Base-by-base conservation (phyloP, 2,888 invertebrate genomes). In the Troglohyphantes excavatus region DNA sequence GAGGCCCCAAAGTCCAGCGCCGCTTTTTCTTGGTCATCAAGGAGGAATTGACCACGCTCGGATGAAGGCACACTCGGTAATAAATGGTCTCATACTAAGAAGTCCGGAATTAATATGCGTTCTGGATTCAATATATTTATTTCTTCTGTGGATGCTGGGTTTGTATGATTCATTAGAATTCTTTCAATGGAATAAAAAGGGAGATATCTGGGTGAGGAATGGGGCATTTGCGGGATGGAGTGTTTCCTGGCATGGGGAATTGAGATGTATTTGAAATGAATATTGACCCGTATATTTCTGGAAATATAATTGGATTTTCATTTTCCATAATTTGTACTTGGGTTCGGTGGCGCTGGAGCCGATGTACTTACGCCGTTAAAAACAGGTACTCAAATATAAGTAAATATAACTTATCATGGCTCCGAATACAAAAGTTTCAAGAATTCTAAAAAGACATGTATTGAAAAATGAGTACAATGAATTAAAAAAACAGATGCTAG, bases 61-160 rank as follows among this genome's bases (percentile, higher is more conserved):
- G 39, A 53, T 23, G 17, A 21, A 61, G 39, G 39, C 78, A 68
- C 73, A 85, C 67, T 76, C 78, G 79, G 53, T 79, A 70, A 70
- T 79, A 68, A 33, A 65, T 39, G 85, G 70, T 70, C 72, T 61
- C 26, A 63, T 46, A 19, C 39, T 11, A 39, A 53, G 1, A 53
- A 29, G 85, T 46, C 67, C 61, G 39, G 79, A 86, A 86, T 86
- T 86, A 86, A 86, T 86, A 86, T 86, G 86, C 85, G 85, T n/a
- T 33, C 70, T 29, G 17, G 67, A 65, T 79, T 79, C 67, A 65
- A 79, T 79, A 39, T 70, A 21, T 63, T 11, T 23, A n/a, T 23
- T 23, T 26, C 68, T 33, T 33, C 68, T 68, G 13, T 11, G 39
- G 13, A 39, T 53, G 67, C 43, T 65, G 33, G 39, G 46, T 79